Base-by-base conservation (phyloP, 1,140 invertebrate species). In the Phymorhynchus buccinoides region DNA sequence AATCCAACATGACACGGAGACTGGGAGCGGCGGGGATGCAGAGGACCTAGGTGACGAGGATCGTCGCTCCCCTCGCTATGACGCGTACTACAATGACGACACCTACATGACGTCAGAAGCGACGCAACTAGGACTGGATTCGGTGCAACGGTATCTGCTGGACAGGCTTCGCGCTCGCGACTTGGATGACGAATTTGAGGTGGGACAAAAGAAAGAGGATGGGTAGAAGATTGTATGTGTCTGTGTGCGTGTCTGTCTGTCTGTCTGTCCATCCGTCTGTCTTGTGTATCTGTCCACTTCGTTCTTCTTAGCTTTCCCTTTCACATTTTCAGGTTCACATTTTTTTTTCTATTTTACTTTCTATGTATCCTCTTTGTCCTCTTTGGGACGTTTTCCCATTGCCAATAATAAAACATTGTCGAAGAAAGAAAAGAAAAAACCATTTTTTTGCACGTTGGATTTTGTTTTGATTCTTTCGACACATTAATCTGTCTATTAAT, bases 41-140 rank as follows among this genome's bases (percentile, higher is more conserved):
- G 75, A 42, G 41, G 37, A 39, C 75, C 42, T n/a, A 1, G 77
- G 42, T 48, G 27, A 27, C 30, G 66, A 7, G 22, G 44, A 79
- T 79, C 18, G 32, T 14, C 42, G 14, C 22, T 1, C 1, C 9
- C 4, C 27, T n/a, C 42, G n/a, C 41, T 4, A 39, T 79, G 77
- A 79, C 77, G 77, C 41, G 35, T 75, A 75, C 71, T 75, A 79
- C 42, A 52, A 79, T 79, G 77, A 79, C 42, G 77, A 48, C 77
- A 35, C 27, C 3, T 48, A 79, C n/a, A 79, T 79, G 77, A 79
- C 42, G 42, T 79, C 77, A 79, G 42, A 79, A 18, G 77, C 77
- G 27, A 30, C 27, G 42, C n/a, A 37, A 27, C 35, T 39, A 2
- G 30, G 77, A n/a, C 42, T 79, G 22, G 77, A 79, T 44, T 52